These are phyloP conservation scores for Steinernema scapterisci DNA, from an alignment of 2,888 invertebrate genomes.

Conservation along the genomic window DNA sequence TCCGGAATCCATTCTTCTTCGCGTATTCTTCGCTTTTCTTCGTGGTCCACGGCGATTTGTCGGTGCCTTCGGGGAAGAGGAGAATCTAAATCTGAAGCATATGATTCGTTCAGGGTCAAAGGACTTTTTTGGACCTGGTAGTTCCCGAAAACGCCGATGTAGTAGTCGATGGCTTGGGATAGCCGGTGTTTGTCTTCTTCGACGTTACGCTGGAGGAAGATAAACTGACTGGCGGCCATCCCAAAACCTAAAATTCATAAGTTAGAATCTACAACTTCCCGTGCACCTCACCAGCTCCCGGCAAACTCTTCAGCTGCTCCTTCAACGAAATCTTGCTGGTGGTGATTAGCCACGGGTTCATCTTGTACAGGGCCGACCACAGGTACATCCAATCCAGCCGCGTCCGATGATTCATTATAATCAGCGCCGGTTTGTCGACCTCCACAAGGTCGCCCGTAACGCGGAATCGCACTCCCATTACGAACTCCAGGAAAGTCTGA, in stretches of 20 bases:
- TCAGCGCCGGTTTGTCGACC: constrained; percentile 76
- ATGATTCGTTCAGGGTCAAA: neutral
- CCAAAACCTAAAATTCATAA: constrained; percentile 75
- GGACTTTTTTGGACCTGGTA: constrained; percentile 67
- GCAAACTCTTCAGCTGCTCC: constrained; percentile 79
- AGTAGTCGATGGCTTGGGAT: constrained; percentile 77
- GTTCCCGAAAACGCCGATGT: constrained; percentile 75
- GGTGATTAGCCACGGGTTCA: constrained; percentile 71
- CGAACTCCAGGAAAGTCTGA: constrained; percentile 62
- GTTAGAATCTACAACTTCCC: neutral
- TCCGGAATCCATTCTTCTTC: constrained; percentile 69
- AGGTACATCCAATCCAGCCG: constrained; percentile 86
- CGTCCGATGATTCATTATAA: constrained; percentile 77
- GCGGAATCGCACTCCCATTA: constrained; percentile 59
- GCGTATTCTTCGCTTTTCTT: constrained; percentile 69
- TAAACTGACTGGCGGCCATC: constrained; percentile 84
- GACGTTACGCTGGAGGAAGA: constrained; percentile 84
- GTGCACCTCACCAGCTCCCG: constrained; percentile 78
- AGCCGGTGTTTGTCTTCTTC: constrained; percentile 77
- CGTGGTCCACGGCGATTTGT: constrained; percentile 77
- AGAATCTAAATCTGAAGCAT: constrained; percentile 73
- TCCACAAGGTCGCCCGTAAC: constrained; percentile 63
- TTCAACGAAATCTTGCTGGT: constrained; percentile 82
- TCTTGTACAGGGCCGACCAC: constrained; percentile 82
- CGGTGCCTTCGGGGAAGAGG: constrained; percentile 86